Conservation (phyloP, 2,888 invertebrate species). For the Seira ritae region DNA sequence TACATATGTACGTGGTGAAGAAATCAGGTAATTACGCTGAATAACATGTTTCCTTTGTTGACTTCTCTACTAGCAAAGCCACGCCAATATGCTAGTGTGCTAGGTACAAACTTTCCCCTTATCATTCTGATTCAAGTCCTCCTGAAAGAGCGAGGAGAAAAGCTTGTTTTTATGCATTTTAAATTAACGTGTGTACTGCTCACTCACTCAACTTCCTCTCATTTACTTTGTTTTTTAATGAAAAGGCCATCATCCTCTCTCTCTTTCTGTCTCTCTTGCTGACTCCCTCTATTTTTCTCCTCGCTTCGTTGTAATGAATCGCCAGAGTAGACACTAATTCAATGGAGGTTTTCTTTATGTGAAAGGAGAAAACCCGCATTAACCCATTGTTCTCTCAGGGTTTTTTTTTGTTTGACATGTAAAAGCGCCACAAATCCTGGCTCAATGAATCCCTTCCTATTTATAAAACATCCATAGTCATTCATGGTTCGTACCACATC, state of each 20-base stretch:
- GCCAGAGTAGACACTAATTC: not conserved
- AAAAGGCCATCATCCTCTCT: not conserved
- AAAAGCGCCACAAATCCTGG: not conserved
- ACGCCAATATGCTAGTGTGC: no score
- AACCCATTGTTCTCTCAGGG: not conserved
- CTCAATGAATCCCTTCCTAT: not conserved
- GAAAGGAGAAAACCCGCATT: not conserved
- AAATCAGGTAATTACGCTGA: not conserved
- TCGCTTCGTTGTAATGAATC: not conserved
- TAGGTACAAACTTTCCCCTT: no score
- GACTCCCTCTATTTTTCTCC: not conserved
- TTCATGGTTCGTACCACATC: no score
- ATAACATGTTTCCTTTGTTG: not conserved
- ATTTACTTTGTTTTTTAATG: not conserved
- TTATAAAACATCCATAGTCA: not conserved
- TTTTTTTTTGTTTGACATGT: not conserved
- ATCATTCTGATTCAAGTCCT: no score
- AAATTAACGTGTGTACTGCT: not conserved
- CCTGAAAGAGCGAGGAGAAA: no score
- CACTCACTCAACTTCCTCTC: not conserved
- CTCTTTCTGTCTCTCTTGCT: no score
- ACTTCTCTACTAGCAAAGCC: no score
- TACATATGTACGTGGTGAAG: not conserved
- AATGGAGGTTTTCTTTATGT: not conserved
- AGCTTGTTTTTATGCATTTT: not conserved